Evolutionary conservation across 1,140 invertebrate genomes (phyloP).

Genomic region (Danaus melanippus): DNA sequence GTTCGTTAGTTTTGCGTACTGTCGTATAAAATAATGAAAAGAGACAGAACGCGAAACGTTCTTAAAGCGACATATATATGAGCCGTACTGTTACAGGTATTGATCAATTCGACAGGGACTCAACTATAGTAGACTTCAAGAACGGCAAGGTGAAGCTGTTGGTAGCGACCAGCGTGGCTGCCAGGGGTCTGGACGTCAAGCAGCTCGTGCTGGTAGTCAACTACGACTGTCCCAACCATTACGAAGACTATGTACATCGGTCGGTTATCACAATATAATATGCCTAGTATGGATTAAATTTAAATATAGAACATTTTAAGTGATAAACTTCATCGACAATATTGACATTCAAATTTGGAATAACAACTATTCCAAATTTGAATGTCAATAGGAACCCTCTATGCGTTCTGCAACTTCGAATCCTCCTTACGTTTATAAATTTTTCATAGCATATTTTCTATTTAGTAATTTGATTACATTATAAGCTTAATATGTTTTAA

Average conservation of each 20-base stretch:
- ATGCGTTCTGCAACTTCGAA: no score
- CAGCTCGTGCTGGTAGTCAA: conserved; percentile 98
- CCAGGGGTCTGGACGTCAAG: conserved; percentile 97
- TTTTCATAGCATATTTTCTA: no score
- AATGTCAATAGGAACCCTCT: no score
- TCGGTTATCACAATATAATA: conserved; percentile 19
- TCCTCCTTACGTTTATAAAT: no score
- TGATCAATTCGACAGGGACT: conserved; percentile 99
- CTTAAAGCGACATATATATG: conserved; percentile 46
- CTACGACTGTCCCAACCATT: conserved; percentile 99
- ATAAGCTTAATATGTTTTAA: no score
- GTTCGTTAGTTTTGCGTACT: conserved; percentile 9
- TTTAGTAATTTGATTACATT: no score
- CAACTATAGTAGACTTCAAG: conserved; percentile 98
- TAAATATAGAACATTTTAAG: no score
- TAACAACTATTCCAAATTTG: no score
- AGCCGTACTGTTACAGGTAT: conserved; percentile 77
- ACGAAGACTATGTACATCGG: conserved; percentile 99
- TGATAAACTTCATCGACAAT: no score
- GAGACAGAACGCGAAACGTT: conserved; percentile 8
- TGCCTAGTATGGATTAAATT: no score
- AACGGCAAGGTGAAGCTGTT: conserved; percentile 88
- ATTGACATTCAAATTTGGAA: no score
- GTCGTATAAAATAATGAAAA: conserved; percentile 1
- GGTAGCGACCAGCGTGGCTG: conserved; percentile 97